Evolutionary conservation across 2,113 vertebrate species (phyloP).

Genomic region (Caracal caracal): DNA sequence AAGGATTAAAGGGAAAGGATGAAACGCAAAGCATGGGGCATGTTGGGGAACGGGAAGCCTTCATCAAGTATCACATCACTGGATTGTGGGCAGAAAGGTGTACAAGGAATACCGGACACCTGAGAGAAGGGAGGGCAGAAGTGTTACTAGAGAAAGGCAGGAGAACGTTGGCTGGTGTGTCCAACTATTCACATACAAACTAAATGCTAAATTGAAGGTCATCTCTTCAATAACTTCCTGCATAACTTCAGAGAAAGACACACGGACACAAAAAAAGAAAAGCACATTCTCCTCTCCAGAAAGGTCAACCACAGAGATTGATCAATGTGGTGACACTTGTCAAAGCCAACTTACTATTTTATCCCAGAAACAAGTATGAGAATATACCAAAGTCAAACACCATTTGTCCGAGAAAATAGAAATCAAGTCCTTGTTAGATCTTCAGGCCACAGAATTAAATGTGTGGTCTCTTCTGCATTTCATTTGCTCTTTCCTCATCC

Average conservation of each 20-base stretch:
- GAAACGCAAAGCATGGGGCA: not conserved
- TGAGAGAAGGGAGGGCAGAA: not conserved
- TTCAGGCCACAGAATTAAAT: not conserved
- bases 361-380: not conserved
- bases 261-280: not conserved
- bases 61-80: not conserved
- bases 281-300: not conserved
- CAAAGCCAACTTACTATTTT: not conserved
- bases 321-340: not conserved
- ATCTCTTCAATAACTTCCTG: not conserved
- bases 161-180: not conserved
- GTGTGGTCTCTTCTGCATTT: not conserved
- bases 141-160: not conserved
- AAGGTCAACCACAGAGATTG: not conserved
- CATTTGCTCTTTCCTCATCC: not conserved
- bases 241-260: not conserved
- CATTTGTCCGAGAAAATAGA: not conserved
- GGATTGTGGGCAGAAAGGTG: not conserved
- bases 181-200: not conserved
- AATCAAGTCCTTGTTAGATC: not conserved
- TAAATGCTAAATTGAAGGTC: not conserved
- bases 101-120: not conserved
- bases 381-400: not conserved
- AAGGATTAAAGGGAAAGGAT: not conserved
- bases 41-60: not conserved